phyloP scores from a whole-genome alignment of 92 coral and sea anemone species.

The Meandrina meandrites region DNA sequence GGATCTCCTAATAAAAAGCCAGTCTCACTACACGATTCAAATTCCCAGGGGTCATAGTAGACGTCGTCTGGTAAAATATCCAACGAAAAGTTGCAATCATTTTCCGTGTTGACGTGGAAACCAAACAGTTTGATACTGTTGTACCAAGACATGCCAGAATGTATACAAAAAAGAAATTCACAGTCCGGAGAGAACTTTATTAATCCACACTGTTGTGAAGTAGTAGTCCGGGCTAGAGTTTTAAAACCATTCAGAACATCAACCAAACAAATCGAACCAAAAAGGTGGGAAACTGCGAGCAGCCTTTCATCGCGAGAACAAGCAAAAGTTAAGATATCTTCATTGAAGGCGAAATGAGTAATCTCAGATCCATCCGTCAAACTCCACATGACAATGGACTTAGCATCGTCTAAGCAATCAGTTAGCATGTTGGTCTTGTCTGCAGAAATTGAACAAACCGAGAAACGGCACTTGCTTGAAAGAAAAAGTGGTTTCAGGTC shows the following conservation, averaged over 20 bases:
- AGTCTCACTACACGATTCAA: not conserved
- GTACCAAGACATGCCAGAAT: too few relatives aligned
- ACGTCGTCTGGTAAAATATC: not conserved
- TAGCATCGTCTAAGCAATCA: too few relatives aligned
- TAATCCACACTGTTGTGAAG: not conserved
- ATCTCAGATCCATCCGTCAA: conserved; percentile 4
- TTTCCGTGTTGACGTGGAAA: not conserved
- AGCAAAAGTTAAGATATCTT: not conserved
- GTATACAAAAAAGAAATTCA: not conserved
- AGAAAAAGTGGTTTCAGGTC: not conserved
- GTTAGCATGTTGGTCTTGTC: too few relatives aligned
- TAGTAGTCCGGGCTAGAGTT: not conserved
- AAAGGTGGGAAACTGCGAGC: not conserved
- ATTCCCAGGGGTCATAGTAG: not conserved
- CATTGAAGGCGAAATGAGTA: not conserved
- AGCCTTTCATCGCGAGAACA: conserved; percentile 12
- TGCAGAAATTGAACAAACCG: conserved; percentile 8
- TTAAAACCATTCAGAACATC: not conserved
- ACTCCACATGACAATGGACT: too few relatives aligned
- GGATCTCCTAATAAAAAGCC: conserved; percentile 25
- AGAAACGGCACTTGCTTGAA: conserved; percentile 4
- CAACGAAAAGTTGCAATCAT: not conserved
- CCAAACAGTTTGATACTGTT: not conserved
- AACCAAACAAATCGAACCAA: not conserved
- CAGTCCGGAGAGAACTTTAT: not conserved